Base-by-base conservation (phyloP, 2,113 vertebrate species). In the Sula dactylatra region DNA sequence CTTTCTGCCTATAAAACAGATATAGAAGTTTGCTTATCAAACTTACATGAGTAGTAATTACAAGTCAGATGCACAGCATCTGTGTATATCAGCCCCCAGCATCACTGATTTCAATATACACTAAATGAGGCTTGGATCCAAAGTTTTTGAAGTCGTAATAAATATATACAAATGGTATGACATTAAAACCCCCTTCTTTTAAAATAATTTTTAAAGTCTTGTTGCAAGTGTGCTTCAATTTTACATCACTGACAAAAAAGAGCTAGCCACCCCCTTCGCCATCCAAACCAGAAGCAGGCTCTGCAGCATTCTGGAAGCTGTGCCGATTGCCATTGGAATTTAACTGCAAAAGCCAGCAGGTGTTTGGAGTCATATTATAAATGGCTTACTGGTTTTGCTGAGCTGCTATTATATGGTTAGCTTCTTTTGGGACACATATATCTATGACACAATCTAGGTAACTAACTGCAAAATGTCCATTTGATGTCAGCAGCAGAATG, bases 401-500 rank as follows among this genome's bases (percentile, higher is more conserved):
- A 80, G 25, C 36, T 93, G 31, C 31, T 83, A 78, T 95, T 73
- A 61, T 54, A 40, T 13, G 18, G 36, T 72, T 90, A 73, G n/a
- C 27, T 80, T 79, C 61, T 88, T 84, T 52, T 93, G 15, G n/a
- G 67, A 92, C 31, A 38, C 16, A 25, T 36, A 72, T 2, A 66
- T 59, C 84, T 7, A 1, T 66, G 70, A 94, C 38, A 58, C 12
- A 92, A 22, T 11, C 34, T 49, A 77, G 34, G 55, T 71, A 88
- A 74, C 45, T 55, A 61, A 47, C 49, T 58, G 25, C 47, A 86
- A 82, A 94, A 80, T 73, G 36, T 49, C 85, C 20, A 13, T 90
- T 77, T 86, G n/a, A 82, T 66, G 64, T 82, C 70, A 87, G 66
- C 45, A 83, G 59, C 36, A 82, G 81, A 76, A 94, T 66, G 17